A percentile compares a stretch with the other conserved stretches of the same genome.
Conservation (phyloP, 2,888 invertebrate genomes). For the Dromius quadrimaculatus region DNA sequence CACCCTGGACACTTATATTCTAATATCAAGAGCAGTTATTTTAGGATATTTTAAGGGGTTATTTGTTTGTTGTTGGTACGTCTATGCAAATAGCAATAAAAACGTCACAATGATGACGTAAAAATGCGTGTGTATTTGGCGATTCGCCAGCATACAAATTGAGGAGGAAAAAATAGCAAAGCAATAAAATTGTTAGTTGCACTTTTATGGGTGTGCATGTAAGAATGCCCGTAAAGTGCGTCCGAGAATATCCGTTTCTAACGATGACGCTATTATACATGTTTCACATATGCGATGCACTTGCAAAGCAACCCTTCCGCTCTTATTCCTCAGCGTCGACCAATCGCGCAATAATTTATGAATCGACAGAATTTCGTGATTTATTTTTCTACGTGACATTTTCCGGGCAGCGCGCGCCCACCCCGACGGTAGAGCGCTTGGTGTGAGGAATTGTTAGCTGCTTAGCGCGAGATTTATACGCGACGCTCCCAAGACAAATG, state of each 20-base stretch:
- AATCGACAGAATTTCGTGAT: conserved; percentile 51
- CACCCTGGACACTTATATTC: too few relatives aligned
- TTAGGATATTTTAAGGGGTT: too few relatives aligned
- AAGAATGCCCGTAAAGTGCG: conserved; percentile 49
- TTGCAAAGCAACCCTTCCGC: too few relatives aligned
- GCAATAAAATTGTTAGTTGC: conserved; percentile 47
- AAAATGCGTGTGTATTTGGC: conserved; percentile 39
- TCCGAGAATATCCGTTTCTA: conserved; percentile 46
- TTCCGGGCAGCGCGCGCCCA: conserved; percentile 30
- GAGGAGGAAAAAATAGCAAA: conserved; percentile 41
- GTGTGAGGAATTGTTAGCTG: conserved; percentile 69
- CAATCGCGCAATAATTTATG: conserved; percentile 50
- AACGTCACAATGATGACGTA: conserved; percentile 45
- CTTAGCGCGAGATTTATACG: conserved; percentile 79
- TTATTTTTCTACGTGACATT: conserved; percentile 53
- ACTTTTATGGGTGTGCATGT: conserved; percentile 48
- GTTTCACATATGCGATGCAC: conserved; percentile 3
- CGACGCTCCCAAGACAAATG: conserved; percentile 82
- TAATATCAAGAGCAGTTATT: too few relatives aligned
- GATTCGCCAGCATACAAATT: conserved; percentile 35
- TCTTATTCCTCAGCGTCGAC: conserved; percentile 7
- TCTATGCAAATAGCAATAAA: conserved; percentile 46
- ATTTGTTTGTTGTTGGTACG: too few relatives aligned
- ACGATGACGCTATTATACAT: conserved; percentile 39
- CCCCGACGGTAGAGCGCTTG: conserved; percentile 52